Evolutionary conservation across 2,113 vertebrate species (phyloP), one percentile per base, ranked within the genome.

Genomic region (Eulemur macaco): DNA sequence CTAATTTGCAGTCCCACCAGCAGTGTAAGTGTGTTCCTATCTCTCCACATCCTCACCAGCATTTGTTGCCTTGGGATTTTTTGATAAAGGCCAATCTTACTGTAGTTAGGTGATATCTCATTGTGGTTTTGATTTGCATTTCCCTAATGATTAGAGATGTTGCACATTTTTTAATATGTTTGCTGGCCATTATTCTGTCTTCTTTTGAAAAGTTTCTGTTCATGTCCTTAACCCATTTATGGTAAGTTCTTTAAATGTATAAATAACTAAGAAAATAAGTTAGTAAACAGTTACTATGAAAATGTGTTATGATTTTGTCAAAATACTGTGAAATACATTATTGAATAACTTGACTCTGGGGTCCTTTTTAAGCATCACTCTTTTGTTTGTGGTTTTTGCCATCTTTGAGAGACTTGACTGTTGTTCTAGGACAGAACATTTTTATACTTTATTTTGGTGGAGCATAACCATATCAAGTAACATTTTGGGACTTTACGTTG

Each of bases 401-500:
- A 68, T 95, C 58, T 76, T 85, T 66, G 74, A 25, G 42, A 83
- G 63, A 87, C 23, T 96, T 86, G 63, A 86, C 45, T 90, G 42
- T 89, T 94, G 37, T 92, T 96, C 85, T 80, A 94, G 86, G 58
- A 78, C 42, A 94, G 73, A 78, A 95, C 10, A 71, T 50, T 20
- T 94, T 81, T 27, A 8, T 91, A 91, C 94, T 78, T 95, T 95
- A 89, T 74, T 96, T 96, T 91, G 86, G 47, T 25, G 17, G 74
- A 96, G 31, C 20, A 76, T 86, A 64, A 78, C 58, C 77, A 11
- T 86, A 84, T 95, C 89, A 37, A 84, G 86, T 96, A 95, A 95
- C 58, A 82, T 89, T 96, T 96, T 56, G 94, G 39, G 97, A 91
- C 81, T 95, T 80, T 96, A 8, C 54, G 63, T 92, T 97, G 96